Base-by-base conservation (phyloP, 2,113 vertebrate species). In the Tylochromis polylepis region DNA sequence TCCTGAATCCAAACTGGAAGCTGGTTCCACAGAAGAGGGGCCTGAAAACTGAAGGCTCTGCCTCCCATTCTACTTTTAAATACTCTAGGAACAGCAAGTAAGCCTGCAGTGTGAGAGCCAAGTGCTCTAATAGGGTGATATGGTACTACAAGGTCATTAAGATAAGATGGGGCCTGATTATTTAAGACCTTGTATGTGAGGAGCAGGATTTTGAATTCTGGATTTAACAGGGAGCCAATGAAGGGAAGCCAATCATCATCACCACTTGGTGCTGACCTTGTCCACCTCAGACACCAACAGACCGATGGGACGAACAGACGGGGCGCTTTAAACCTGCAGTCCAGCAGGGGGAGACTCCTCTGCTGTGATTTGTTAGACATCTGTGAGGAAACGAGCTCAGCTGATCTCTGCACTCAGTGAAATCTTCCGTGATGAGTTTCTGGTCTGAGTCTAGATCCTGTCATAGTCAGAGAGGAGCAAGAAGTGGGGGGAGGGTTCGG, bases 51-150 rank as follows among this genome's bases (percentile, higher is more conserved):
- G 57, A 59, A 59, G 57, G 57, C 14, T 59, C 57, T 59, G 0
- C 57, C 57, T 59, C 57, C 57, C 57, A 29, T 59, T 29, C 57
- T 59, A 59, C 57, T 59, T 59, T 58, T 9, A 59, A 29, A 59
- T 59, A 59, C 57, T 29, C 14, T 1, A 59, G 27, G 14, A 59
- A 59, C 57, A 59, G 29, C 57, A 59, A 59, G 57, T 59, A 59
- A 1, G 14, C 57, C 57, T 29, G 27, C 57, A 59, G 57, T 0
- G 57, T 0, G 4, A 0, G 57, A 59, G 57, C 1, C 2, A 29
- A 59, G 57, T 29, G 57, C 57, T 59, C 57, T 59, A 1, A 29
- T 59, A 29, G 24, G 57, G 24, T 29, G 57, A 59, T 29, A 29
- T 16, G 57, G 57, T 29, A 0, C 57, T 59, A 59, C 57, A 59